Evolutionary conservation across 2,797 vertebrate species (phyloP).

Genomic region (Gymnothorax reevesii): DNA sequence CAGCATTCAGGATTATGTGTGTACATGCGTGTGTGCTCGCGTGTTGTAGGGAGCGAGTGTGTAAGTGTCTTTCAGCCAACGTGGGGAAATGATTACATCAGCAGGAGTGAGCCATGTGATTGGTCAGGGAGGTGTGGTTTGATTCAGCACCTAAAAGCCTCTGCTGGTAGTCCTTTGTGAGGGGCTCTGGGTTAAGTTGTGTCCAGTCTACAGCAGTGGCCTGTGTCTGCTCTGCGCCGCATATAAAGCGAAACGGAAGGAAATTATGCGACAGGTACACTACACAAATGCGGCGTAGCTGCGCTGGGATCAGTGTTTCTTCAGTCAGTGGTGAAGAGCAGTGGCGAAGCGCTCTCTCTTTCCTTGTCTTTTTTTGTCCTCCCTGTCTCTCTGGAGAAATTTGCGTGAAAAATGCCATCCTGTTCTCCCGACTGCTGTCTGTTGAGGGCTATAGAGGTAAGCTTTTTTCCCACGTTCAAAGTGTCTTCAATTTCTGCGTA

Average conservation of each 20-base stretch:
- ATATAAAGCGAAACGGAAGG: constrained; percentile 40
- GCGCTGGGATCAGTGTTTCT: constrained; percentile 55
- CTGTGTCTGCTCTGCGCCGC: constrained; percentile 56
- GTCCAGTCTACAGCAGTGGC: constrained; percentile 78
- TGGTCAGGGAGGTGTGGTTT: constrained; percentile 85
- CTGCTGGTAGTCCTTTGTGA: constrained; percentile 85
- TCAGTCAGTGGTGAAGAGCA: constrained; percentile 48
- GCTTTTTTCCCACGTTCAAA: constrained; percentile 56
- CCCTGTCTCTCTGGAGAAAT: constrained; percentile 53
- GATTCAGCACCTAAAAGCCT: constrained; percentile 86
- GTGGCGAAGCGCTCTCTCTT: constrained; percentile 52
- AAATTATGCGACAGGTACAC: constrained; percentile 68
- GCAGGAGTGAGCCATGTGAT: constrained; percentile 79
- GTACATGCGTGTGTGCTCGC: constrained; percentile 14
- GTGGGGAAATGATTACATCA: constrained; percentile 87
- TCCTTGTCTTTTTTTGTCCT: neutral
- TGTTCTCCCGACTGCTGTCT: constrained; percentile 85
- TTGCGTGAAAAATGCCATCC: constrained; percentile 82
- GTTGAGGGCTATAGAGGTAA: constrained; percentile 83
- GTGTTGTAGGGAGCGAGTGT: constrained; percentile 45
- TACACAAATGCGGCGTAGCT: constrained; percentile 49
- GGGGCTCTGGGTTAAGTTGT: constrained; percentile 77
- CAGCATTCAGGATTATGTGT: neutral
- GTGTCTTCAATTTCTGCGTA: constrained; percentile 45
- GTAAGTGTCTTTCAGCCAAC: constrained; percentile 63